These are phyloP conservation scores for Nephrotoma appendiculata DNA, from an alignment of 2,888 invertebrate species.

Conservation along the genomic window DNA sequence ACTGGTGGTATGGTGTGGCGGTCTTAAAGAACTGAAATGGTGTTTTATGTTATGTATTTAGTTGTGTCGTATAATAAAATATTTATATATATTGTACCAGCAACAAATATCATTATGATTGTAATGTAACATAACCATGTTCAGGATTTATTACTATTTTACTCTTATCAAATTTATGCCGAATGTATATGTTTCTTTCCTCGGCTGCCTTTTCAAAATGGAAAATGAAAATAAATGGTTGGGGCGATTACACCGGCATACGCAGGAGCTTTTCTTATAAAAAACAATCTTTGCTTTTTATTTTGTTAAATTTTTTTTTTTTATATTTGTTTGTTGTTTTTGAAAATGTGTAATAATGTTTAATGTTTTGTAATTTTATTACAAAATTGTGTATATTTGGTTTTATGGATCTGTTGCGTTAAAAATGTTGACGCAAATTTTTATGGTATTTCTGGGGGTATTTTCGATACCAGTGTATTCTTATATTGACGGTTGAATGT, in stretches of 20 bases:
- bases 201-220: background rate
- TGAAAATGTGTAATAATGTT: background rate
- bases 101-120: background rate
- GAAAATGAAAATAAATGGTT: background rate
- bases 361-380: background rate
- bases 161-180: background rate
- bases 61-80: background rate
- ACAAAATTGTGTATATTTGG: background rate
- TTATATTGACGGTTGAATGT: background rate
- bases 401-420: background rate
- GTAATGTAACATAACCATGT: background rate
- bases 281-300: background rate
- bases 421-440: background rate
- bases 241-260: background rate
- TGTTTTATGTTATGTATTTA: background rate
- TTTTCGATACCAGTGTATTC: background rate
- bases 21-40: background rate
- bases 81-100: background rate
- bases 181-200: background rate
- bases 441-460: background rate
- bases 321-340: background rate
- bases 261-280: background rate
- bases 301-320: background rate
- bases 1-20: background rate
- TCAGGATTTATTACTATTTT: background rate